Evolutionary conservation across 2,113 vertebrate genomes (phyloP).

Genomic region (Passer domesticus): DNA sequence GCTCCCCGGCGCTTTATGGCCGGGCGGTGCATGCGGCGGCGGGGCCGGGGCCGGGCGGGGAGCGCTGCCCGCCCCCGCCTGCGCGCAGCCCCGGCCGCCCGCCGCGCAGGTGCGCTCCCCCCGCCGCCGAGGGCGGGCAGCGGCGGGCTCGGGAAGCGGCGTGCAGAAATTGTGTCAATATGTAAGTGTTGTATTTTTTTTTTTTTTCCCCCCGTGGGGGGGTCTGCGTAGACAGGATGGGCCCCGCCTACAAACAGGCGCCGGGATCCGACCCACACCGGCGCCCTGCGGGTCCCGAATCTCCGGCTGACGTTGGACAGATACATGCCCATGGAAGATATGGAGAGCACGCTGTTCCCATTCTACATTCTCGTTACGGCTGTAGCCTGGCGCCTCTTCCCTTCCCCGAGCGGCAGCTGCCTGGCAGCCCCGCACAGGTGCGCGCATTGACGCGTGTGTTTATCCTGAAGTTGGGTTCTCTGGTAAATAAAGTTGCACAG

Average conservation of each 20-base stretch:
- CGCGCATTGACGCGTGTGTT: accelerated
- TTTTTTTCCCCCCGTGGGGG: accelerated
- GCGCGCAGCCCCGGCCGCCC: background rate
- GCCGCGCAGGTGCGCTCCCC: background rate
- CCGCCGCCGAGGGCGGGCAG: background rate
- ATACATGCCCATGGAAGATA: accelerated
- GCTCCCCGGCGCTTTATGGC: no score
- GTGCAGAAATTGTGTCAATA: background rate
- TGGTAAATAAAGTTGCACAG: background rate
- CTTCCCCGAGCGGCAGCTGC: background rate
- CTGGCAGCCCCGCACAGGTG: background rate
- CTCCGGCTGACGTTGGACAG: background rate
- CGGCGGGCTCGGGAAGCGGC: background rate
- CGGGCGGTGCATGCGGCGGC: no score
- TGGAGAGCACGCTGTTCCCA: accelerated
- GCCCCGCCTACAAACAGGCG: background rate
- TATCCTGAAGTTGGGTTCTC: background rate
- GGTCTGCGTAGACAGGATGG: background rate
- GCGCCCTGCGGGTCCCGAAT: background rate
- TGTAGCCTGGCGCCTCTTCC: background rate
- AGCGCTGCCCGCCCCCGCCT: background rate
- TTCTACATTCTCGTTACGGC: background rate
- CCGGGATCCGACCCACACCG: background rate
- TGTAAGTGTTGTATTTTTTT: accelerated
- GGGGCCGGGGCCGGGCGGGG: no score